Evolutionary conservation across 2,797 vertebrate genomes (phyloP), one percentile per base, ranked within the genome.

Genomic region (Kryptopterus vitreolus): DNA sequence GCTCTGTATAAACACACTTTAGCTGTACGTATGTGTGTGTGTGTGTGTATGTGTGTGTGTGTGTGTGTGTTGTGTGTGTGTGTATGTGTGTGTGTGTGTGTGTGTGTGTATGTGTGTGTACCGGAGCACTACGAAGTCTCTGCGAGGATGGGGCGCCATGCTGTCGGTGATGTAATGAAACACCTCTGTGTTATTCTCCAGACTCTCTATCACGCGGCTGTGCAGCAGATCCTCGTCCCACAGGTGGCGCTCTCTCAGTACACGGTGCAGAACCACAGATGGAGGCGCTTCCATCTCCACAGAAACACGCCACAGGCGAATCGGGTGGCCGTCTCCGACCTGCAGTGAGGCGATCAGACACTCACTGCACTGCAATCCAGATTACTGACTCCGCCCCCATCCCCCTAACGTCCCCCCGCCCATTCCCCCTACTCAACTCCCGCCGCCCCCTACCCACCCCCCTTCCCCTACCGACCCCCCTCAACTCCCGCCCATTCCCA

Each of bases 171-270:
- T 90, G 0, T 95, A 96, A 87, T 95, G 95, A 63, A 93, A 95
- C 68, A 96, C 87, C 76, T 96, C 95, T 0, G 92, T 91, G 84
- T 93, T 90, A 50, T 93, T 90, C 86, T 92, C 94, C 84, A 95
- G 86, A 9, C 91, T 90, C 81, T 96, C 94, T 7, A 96, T 84
- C 78, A 96, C 93, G 5, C 89, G 89, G 80, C 93, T 93, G 86
- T 95, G 92, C 80, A 96, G 90, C 35, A 96, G 84, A 81, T 96
- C 95, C 63, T 95, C 95, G 0, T 96, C 95, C 95, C 95, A 96
- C 62, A 96, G 92, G 88, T 93, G 94, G 53, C 94, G 91, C 69
- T 96, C 95, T 69, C 94, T 86, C 22, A 96, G 92, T 29, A 96
- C 86, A 18, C 95, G 91, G 71, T 95, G 94, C 48, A 96, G 88